These are phyloP conservation scores for Hanleya hanleyi DNA, from an alignment of 2,888 invertebrate genomes.

Conservation along the genomic window DNA sequence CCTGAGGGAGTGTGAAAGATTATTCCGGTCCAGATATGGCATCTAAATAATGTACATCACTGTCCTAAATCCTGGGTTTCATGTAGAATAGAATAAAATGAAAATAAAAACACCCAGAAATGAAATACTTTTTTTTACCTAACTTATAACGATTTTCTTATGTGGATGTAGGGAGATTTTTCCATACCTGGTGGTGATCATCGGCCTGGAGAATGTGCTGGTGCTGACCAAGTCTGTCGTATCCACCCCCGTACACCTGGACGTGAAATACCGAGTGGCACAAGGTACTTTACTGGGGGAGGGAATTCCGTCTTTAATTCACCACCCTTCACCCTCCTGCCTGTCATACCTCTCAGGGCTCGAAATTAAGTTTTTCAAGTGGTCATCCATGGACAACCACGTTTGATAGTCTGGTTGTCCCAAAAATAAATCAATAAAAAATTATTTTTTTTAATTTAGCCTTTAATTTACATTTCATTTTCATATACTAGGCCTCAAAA, in stretches of 20 bases:
- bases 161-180: constrained; percentile 85
- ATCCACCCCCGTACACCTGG: constrained; percentile 89
- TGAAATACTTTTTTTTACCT: not conserved
- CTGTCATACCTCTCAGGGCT: not conserved
- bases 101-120: too few relatives aligned
- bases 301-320: not conserved
- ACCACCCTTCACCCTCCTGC: not conserved
- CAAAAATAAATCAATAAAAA: too few relatives aligned
- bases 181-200: constrained; percentile 94
- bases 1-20: too few relatives aligned
- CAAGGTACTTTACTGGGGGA: constrained; percentile 75
- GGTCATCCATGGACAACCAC: not conserved
- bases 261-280: constrained; percentile 95
- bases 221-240: constrained; percentile 84
- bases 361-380: too few relatives aligned
- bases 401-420: too few relatives aligned
- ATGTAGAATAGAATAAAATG: too few relatives aligned
- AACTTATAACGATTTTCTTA: constrained; percentile 20
- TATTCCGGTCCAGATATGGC: too few relatives aligned
- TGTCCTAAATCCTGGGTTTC: too few relatives aligned
- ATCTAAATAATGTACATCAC: too few relatives aligned
- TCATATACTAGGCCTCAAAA: too few relatives aligned
- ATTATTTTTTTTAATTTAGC: too few relatives aligned
- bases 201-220: constrained; percentile 86
- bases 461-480: too few relatives aligned